Evolutionary conservation across 2,113 vertebrate genomes (phyloP).

Genomic region (Rhea americana): DNA sequence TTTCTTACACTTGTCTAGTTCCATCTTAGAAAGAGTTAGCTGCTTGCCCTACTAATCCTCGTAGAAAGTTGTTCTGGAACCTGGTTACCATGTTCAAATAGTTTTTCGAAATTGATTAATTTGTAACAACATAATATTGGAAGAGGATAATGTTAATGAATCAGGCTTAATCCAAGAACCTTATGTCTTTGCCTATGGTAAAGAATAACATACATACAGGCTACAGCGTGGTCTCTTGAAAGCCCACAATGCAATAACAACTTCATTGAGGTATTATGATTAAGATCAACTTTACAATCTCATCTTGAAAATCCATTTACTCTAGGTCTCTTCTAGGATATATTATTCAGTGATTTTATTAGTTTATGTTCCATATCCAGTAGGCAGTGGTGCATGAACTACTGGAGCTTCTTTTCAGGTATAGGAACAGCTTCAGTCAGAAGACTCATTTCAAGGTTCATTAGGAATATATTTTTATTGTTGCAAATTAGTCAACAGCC

Average conservation of each 20-base stretch:
- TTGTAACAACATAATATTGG: background rate
- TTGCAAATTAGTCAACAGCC: slow-evolving; percentile 37
- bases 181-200: background rate
- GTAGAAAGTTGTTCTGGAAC: background rate
- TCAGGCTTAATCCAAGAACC: background rate
- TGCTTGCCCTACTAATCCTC: background rate
- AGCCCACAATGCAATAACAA: background rate
- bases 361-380: slow-evolving; percentile 6
- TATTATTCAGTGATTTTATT: slow-evolving; percentile 17
- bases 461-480: slow-evolving; percentile 61
- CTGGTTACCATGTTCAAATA: background rate
- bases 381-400: slow-evolving; percentile 40
- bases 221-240: background rate
- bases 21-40: background rate
- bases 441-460: slow-evolving; percentile 46
- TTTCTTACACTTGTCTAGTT: background rate
- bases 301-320: slow-evolving; percentile 51
- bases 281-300: slow-evolving; percentile 38
- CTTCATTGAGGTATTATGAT: slow-evolving; percentile 24
- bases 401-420: slow-evolving; percentile 43
- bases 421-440: slow-evolving; percentile 1
- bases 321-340: background rate
- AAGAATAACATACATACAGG: background rate
- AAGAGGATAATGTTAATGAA: background rate
- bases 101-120: background rate